These are phyloP conservation scores for Pristis pectinata DNA, from an alignment of 2,797 vertebrate species.

Conservation along the genomic window DNA sequence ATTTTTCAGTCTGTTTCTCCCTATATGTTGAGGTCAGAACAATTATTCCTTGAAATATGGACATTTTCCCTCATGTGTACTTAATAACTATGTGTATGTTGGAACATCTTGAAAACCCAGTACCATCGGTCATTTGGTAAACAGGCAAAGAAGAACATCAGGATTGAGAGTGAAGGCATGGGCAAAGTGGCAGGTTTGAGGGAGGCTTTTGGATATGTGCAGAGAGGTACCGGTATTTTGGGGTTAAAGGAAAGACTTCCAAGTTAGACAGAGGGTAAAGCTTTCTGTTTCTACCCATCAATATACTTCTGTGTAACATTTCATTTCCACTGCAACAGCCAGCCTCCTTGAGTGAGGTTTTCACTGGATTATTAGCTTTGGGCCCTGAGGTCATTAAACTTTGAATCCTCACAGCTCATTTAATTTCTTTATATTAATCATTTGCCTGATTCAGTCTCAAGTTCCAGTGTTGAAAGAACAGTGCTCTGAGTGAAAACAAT, in stretches of 20 bases:
- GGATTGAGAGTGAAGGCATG: background rate
- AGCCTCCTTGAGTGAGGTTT: background rate
- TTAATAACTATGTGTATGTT: no score
- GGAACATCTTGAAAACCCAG: background rate
- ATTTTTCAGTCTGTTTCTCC: background rate
- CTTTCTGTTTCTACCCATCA: background rate
- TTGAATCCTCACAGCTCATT: background rate
- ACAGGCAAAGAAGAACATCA: background rate
- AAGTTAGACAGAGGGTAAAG: background rate
- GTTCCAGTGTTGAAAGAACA: background rate
- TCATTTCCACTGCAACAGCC: background rate
- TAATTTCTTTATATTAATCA: background rate
- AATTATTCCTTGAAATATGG: background rate
- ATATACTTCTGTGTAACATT: background rate
- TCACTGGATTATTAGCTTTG: background rate
- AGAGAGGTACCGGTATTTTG: background rate
- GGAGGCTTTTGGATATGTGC: background rate
- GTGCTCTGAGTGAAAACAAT: background rate
- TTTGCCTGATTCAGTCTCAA: background rate
- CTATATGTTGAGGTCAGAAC: background rate
- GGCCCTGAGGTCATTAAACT: background rate
- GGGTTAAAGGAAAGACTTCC: background rate
- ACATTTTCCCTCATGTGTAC: background rate
- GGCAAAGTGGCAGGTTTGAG: background rate
- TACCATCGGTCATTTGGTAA: background rate